Base-by-base conservation (phyloP, 2,797 vertebrate species). In the Brachyalestes nurse region DNA sequence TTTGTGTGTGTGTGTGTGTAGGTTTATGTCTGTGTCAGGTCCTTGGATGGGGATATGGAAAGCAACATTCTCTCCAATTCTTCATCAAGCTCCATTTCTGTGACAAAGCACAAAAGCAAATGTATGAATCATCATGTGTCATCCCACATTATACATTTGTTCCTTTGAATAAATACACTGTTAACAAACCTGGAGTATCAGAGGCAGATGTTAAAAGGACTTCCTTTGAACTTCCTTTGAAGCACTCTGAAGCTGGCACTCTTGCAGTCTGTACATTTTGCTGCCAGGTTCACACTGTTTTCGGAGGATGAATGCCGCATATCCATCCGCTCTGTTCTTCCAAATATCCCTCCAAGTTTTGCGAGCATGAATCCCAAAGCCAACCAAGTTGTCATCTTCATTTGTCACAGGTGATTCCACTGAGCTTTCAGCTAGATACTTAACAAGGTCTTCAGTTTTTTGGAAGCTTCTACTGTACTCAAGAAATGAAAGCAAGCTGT, bases 61-160 rank as follows among this genome's bases (percentile, higher is more conserved):
- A 64, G 12, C 73, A 76, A 62, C 28, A 49, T 60, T 16, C n/a
- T 71, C 45, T 72, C 70, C 55, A 80, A 71, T 21, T 80, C 78
- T 65, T 79, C 78, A 73, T 72, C 70, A 47, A 49, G 67, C 13
- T 79, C 78, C 69, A 79, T 79, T 71, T 61, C 78, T 79, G 42
- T 79, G 40, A 62, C 60, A 72, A 66, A 66, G 62, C 34, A 66
- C 38, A 40, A 40, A 66, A 66, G 62, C 28, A 66, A 66, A 66
- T 25, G 38, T 66, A 38, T 8, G 4, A 66, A 66, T 66, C 47
- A 49, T 49, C 47, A 49, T 13, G 38, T 66, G 25, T 66, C 62
- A 66, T 40, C 34, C 62, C 16, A 66, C 16, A 66, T 66, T 66
- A 49, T 66, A 40, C 62, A 66, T 66, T 28, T 66, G 25, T 66